Evolutionary conservation across 2,113 vertebrate genomes (phyloP).

Genomic region (Lates calcarifer): DNA sequence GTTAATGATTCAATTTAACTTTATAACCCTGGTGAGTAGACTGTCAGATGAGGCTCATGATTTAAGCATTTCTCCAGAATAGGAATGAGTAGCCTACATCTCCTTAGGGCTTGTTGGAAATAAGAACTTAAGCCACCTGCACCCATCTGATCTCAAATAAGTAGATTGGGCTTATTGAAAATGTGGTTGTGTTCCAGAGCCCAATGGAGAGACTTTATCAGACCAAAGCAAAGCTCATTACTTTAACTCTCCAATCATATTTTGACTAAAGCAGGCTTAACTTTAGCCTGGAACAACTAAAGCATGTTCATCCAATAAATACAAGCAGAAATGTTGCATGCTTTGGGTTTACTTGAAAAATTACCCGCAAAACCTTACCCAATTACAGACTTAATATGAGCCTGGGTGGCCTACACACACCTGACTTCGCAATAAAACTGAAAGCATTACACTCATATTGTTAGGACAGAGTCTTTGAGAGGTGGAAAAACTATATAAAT

Average conservation of each 20-base stretch:
- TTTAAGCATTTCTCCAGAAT: conserved; percentile 20
- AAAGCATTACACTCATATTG: neutral
- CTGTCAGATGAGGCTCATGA: conserved; percentile 4
- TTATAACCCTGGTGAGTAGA: conserved; percentile 2
- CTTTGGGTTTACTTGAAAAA: conserved; percentile 23
- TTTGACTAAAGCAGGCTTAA: conserved; percentile 51
- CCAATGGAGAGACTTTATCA: conserved; percentile 50
- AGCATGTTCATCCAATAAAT: conserved; percentile 36
- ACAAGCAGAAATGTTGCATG: conserved; percentile 9
- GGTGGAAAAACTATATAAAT: conserved; percentile 17
- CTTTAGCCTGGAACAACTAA: conserved; percentile 24
- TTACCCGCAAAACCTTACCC: neutral
- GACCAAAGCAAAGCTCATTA: conserved; percentile 59
- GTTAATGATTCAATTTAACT: conserved; percentile 5
- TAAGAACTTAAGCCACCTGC: conserved; percentile 62
- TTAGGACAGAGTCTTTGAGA: neutral
- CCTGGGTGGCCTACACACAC: neutral
- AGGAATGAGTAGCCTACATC: conserved; percentile 31
- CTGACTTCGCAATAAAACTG: neutral
- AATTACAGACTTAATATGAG: conserved; percentile 1
- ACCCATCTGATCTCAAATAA: conserved; percentile 64
- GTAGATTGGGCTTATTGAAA: conserved; percentile 54
- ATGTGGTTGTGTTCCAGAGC: conserved; percentile 31
- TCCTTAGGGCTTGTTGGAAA: conserved; percentile 31
- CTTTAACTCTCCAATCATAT: conserved; percentile 58